Base-by-base conservation (phyloP, 2,113 vertebrate genomes). In the Sigmodon hispidus region DNA sequence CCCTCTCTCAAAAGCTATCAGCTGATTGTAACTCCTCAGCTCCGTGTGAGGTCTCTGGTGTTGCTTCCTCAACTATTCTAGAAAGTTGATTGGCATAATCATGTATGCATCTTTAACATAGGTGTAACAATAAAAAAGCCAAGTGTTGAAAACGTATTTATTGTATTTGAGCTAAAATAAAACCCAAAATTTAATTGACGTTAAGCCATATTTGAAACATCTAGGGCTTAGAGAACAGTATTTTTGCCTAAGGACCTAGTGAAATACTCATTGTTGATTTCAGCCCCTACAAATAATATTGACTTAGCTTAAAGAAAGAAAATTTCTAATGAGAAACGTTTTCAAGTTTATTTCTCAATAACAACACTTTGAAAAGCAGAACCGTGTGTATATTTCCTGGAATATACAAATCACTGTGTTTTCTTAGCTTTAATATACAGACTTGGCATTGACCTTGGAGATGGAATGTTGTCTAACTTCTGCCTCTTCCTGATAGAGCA, bases 401-500 rank as follows among this genome's bases (percentile, higher is more conserved):
- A 72, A 65, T 16, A 52, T 31, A 48, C 26, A 29, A 63, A 63
- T 7, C 48, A 69, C 4, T 31, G 10, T 59, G 36, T 24, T 73
- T 19, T 31, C 16, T 19, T n/a, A 40, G 19, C 3, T 65, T 89
- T 61, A 9, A 0, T 67, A 9, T 12, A 34, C 4, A 29, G 0
- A 22, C 12, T 48, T 57, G 43, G 43, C 8, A 12, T 52, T 69
- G 48, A 50, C 17, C 52, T 61, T 77, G 13, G 15, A 61, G 36
- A 85, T 3, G 0, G 2, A 89, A 10, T 16, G 3, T 65, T 52
- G 26, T 9, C 13, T n/a, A 15, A 11, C 43, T 3, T 17, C 43
- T 57, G 36, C 0, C 6, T 1, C 10, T 16, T 69, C 13, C 40
- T 26, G 22, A 31, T 0, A 2, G 0, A 22, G 40, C 40, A 84